These are phyloP conservation scores for Callosobruchus maculatus DNA, from an alignment of 2,888 invertebrate species.

Conservation along the genomic window DNA sequence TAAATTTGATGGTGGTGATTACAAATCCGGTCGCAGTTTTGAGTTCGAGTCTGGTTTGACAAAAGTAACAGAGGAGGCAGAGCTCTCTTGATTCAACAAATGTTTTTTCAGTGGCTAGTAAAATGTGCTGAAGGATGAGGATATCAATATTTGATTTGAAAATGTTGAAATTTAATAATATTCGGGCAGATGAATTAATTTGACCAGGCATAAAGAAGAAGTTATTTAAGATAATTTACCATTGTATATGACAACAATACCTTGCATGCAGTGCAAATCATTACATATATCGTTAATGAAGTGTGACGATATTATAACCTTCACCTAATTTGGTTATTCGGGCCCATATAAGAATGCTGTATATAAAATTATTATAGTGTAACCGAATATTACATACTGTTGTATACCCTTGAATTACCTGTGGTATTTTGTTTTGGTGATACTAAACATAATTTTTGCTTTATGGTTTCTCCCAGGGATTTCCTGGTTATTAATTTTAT, in stretches of 20 bases:
- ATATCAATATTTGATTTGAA: too few relatives aligned
- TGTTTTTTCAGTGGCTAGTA: too few relatives aligned
- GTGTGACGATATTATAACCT: neutral
- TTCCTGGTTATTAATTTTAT: neutral
- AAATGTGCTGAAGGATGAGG: too few relatives aligned
- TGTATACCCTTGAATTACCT: neutral
- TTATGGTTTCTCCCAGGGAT: neutral
- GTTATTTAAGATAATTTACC: neutral
- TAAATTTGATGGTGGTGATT: too few relatives aligned
- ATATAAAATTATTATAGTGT: neutral
- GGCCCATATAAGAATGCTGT: neutral
- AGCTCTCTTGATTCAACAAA: too few relatives aligned
- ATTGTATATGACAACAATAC: neutral
- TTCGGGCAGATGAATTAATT: too few relatives aligned
- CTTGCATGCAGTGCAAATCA: neutral
- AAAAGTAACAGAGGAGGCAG: too few relatives aligned
- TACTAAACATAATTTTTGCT: neutral
- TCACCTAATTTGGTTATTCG: neutral
- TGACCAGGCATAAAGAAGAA: too few relatives aligned
- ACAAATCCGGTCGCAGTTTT: too few relatives aligned
- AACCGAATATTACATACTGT: neutral
- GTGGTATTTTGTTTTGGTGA: neutral
- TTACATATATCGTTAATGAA: neutral
- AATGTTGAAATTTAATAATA: too few relatives aligned
- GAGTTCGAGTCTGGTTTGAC: too few relatives aligned